Base-by-base conservation (phyloP, 2,113 vertebrate genomes). In the Platanista minor region DNA sequence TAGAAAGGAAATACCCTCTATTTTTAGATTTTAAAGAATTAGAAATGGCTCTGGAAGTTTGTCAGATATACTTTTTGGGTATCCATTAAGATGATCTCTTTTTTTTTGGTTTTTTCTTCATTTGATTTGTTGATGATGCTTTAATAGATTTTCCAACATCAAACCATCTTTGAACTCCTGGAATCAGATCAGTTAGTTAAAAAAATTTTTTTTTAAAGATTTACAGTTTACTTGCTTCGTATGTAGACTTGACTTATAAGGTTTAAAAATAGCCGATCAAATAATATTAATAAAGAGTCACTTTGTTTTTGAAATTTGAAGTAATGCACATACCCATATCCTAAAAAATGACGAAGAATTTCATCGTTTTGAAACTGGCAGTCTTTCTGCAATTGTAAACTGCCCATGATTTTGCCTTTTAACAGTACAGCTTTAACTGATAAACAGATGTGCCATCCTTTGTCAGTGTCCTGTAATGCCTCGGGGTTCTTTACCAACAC, bases 11-110 rank as follows among this genome's bases (percentile, higher is more conserved):
- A 10, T 94, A 14, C 8, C 61, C 21, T 71, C 59, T 91, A 20
- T 36, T 90, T 81, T 95, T 82, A 87, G 21, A 82, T 95, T 87
- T 88, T 89, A 54, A 96, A 91, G 71, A 91, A 49, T 96, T 90
- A 90, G 90, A 89, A 80, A n/a, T 25, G 36, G 11, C 69, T 78
- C 41, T 96, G 83, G 39, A 83, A 83, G 72, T 82, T 81, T 78
- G 21, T 89, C 6, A 46, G 0, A 29, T 54, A 72, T 1, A 21
- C 36, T 27, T 92, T 87, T 36, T 23, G 59, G 33, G 33, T 77
- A 61, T 87, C 41, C 94, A 4, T 61, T 91, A 88, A 82, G 49
- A 69, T 82, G 27, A 43, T 57, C 39, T 15, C 90, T 6, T 27
- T 5, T 4, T 41, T 74, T 43, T 27, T 18, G 25, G 3, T 20